A percentile compares a stretch with the other conserved stretches of the same genome.
Evolutionary conservation across 2,113 vertebrate species (phyloP).

Genomic region (Cichladusa arquata): DNA sequence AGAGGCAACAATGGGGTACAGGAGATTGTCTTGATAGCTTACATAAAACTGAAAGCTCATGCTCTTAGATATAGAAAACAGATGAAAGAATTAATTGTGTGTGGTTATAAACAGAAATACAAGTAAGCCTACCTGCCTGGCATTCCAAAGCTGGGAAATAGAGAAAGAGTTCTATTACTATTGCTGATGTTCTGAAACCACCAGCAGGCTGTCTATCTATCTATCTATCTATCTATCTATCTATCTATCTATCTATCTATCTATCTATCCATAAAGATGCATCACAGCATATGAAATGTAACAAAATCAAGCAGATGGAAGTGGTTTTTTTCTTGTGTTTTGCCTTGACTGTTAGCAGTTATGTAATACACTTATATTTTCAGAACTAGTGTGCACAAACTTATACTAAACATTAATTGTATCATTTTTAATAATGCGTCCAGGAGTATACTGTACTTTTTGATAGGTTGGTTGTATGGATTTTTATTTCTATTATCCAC

Average conservation of each 20-base stretch:
- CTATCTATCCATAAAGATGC: background rate
- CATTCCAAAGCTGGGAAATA: background rate
- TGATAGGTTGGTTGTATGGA: background rate
- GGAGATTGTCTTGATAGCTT: background rate
- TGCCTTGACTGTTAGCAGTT: background rate
- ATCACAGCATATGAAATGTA: background rate
- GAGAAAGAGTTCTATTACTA: background rate
- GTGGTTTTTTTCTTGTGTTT: background rate
- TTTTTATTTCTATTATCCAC: background rate
- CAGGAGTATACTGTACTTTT: background rate
- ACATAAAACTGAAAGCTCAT: background rate
- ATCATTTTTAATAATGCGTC: background rate
- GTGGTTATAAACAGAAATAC: background rate
- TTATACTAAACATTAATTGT: background rate
- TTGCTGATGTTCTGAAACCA: background rate
- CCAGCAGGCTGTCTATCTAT: background rate
- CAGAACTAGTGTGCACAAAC: background rate
- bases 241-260: background rate
- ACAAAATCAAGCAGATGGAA: background rate
- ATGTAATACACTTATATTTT: background rate
- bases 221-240: background rate
- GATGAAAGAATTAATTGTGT: background rate
- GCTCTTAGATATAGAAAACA: background rate
- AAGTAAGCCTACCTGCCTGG: background rate
- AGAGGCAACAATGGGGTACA: background rate